Evolutionary conservation across 2,113 vertebrate genomes (phyloP).

Genomic region (Gavialis gangeticus): DNA sequence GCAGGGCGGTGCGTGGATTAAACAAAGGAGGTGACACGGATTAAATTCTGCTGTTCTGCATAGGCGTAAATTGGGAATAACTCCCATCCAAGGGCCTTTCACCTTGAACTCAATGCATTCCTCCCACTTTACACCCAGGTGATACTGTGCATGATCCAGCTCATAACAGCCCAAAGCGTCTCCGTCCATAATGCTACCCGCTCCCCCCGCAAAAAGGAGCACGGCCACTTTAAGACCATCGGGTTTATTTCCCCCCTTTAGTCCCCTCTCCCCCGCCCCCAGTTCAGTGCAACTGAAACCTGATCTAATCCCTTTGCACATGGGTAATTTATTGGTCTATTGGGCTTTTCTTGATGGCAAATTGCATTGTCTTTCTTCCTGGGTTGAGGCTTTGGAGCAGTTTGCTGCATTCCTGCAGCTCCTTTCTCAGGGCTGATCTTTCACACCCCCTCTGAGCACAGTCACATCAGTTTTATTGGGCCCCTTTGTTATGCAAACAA

Average conservation of each 20-base stretch:
- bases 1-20: background rate
- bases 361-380: constrained; percentile 90
- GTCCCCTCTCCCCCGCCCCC: constrained; percentile 62
- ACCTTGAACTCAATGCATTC: background rate
- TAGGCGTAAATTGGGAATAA: background rate
- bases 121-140: background rate
- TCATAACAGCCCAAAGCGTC: background rate
- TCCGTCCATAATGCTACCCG: background rate
- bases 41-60: background rate
- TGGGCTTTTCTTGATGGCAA: constrained; percentile 87
- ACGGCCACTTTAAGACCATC: constrained; percentile 80
- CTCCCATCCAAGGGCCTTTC: background rate
- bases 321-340: constrained; percentile 90
- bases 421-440: constrained; percentile 75
- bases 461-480: constrained; percentile 81
- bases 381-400: constrained; percentile 73
- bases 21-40: background rate
- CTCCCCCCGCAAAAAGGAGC: constrained; percentile 57
- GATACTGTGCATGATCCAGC: background rate
- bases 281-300: constrained; percentile 82
- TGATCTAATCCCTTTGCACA: constrained; percentile 88
- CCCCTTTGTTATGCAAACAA: constrained; percentile 86
- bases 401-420: constrained; percentile 76
- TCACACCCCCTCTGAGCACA: constrained; percentile 73
- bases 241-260: constrained; percentile 63